Evolutionary conservation across 2,113 vertebrate genomes (phyloP), one percentile per base, ranked within the genome.

Genomic region (Protomyctophum bolini): DNA sequence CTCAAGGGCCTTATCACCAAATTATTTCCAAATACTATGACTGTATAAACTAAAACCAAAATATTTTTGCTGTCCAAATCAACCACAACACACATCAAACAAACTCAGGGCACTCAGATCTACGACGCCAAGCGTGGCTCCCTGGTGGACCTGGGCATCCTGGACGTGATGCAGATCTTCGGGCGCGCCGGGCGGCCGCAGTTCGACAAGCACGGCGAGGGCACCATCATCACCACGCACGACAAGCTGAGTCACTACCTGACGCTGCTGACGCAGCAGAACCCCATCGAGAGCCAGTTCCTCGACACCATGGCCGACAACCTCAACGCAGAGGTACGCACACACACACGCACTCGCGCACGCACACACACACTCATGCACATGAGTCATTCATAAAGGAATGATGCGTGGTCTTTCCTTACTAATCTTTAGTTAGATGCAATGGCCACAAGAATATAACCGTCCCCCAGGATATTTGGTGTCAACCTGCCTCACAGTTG

Each of bases 141-240:
- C 8, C 92, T 97, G 92, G 97, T 99, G 92, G 97, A 99, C 84
- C 95, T 99, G 89, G 97, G 98, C 86, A 99, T 99, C 92, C 92
- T 99, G 92, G 98, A 99, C 76, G 98, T 99, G 87, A 99, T 99
- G 97, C 98, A 99, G 93, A 99, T 99, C 86, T 99, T 99, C 75
- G 98, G 98, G 14, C 94, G 98, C 41, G 98, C 98, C 2, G 98
- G 98, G 75, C 93, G 97, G 60, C 98, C 98, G 15, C 98, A 99
- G 86, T 99, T 99, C 76, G 97, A 99, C 85, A 97, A 94, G 89
- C 97, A 94, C 58, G 98, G 97, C 48, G 96, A 98, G 92, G 97
- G 97, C 77, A 85, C 96, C 90, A 99, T 99, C 88, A 98, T 99
- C 87, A 98, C 97, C 77, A 94, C 93, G 48, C 97, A 99, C 2